Conservation (phyloP, 2,888 invertebrate species). For the Peribatodes rhomboidaria region DNA sequence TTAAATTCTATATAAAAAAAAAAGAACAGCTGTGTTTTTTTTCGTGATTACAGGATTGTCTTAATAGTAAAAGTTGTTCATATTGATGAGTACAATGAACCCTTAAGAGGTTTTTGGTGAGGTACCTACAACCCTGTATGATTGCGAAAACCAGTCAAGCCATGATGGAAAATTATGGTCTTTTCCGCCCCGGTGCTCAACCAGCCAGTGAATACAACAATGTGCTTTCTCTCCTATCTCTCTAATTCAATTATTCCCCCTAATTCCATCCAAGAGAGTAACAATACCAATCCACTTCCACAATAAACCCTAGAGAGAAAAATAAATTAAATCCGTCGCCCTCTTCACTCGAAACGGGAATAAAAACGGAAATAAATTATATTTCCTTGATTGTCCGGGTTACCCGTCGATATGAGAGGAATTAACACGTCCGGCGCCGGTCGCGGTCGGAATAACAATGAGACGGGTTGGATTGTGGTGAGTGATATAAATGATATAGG, state of each 20-base stretch:
- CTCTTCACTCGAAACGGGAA: slow-evolving; percentile 12
- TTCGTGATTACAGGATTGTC: no score
- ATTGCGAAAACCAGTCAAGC: no score
- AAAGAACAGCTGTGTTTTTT: no score
- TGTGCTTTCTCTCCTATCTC: neutral
- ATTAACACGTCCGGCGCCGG: slow-evolving; percentile 30
- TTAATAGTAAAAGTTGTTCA: no score
- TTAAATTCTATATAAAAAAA: no score
- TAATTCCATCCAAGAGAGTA: slow-evolving; percentile 1
- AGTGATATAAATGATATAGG: slow-evolving; percentile 7
- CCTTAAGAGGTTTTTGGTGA: no score
- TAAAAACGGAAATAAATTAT: slow-evolving; percentile 22
- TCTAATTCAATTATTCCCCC: slow-evolving; percentile 1
- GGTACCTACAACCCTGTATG: no score
- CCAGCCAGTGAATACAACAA: neutral
- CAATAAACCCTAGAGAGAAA: neutral
- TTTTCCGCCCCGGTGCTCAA: no score
- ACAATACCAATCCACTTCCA: slow-evolving; percentile 7
- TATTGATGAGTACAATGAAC: no score
- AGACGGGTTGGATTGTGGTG: neutral
- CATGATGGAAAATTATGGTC: no score
- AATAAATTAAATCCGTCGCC: slow-evolving; percentile 17
- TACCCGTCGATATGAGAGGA: slow-evolving; percentile 29
- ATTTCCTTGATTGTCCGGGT: slow-evolving; percentile 30
- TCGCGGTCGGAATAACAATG: slow-evolving; percentile 18